phyloP scores from a whole-genome alignment of 2,888 invertebrate species.

The Ceraclea dissimilis region DNA sequence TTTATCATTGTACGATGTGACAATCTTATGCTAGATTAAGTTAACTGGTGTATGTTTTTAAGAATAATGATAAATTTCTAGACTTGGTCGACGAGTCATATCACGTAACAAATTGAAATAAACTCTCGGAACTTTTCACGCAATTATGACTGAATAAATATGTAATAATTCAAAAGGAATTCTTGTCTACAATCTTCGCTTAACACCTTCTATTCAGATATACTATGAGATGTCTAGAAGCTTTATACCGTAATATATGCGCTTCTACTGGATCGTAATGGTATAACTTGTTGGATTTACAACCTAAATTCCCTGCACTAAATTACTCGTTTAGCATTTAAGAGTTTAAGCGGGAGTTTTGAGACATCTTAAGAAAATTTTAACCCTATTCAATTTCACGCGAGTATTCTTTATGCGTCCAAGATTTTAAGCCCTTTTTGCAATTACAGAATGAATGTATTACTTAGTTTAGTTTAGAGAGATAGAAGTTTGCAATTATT shows the following conservation, averaged over 20 bases:
- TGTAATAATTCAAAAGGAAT: conserved; percentile 20
- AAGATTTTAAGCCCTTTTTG: conserved; percentile 12
- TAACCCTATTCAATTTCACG: conserved; percentile 15
- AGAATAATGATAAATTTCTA: too few relatives aligned
- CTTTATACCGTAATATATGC: too few relatives aligned
- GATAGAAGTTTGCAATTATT: conserved; percentile 13
- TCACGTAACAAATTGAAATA: conserved; percentile 23
- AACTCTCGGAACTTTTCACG: conserved; percentile 22
- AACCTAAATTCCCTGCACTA: conserved; percentile 22
- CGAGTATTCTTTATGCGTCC: conserved; percentile 15
- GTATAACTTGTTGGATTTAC: conserved; percentile 23
- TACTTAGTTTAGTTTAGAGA: conserved; percentile 11
- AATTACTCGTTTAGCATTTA: conserved; percentile 23
- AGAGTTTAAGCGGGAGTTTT: conserved; percentile 17
- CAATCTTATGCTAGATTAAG: too few relatives aligned
- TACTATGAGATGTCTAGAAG: too few relatives aligned
- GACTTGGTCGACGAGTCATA: conserved; percentile 4
- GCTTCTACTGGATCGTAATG: conserved; percentile 4
- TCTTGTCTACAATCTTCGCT: conserved; percentile 13
- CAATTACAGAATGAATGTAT: conserved; percentile 14
- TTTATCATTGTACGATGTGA: too few relatives aligned
- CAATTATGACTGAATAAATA: conserved; percentile 23
- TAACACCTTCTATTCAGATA: conserved; percentile 2
- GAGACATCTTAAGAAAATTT: conserved; percentile 7
- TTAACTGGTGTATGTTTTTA: too few relatives aligned